phyloP scores from a whole-genome alignment of 2,888 invertebrate genomes.

The Mycalesis mineus region DNA sequence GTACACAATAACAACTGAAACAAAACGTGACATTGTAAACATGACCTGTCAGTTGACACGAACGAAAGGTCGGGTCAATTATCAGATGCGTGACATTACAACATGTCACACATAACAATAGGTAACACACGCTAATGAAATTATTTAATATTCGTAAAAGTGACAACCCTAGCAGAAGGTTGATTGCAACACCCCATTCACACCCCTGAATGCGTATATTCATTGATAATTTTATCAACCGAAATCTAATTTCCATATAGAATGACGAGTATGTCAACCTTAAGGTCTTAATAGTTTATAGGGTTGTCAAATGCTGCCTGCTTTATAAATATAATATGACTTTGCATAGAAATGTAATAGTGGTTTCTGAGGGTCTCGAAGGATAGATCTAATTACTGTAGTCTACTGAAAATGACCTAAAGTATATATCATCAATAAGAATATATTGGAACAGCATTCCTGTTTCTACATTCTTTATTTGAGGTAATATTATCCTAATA shows the following conservation, averaged over 20 bases:
- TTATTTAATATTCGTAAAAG: conserved; percentile 50
- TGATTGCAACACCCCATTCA: conserved; percentile 63
- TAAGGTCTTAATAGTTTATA: background rate
- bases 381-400: too few species aligned
- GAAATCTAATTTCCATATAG: conserved; percentile 56
- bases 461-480: too few species aligned
- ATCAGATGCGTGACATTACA: conserved; percentile 53
- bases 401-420: too few species aligned
- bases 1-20: too few species aligned
- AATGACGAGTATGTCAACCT: conserved; percentile 31
- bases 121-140: conserved; percentile 61
- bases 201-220: conserved; percentile 41
- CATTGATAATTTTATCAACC: conserved; percentile 45
- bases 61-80: conserved; percentile 54
- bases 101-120: conserved; percentile 55
- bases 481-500: too few species aligned
- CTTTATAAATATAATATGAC: too few species aligned
- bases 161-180: conserved; percentile 62
- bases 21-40: conserved; percentile 46
- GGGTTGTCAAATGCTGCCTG: conserved; percentile 5
- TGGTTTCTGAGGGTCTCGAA: too few species aligned
- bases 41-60: conserved; percentile 24
- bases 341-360: too few species aligned
- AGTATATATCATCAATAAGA: too few species aligned
- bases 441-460: too few species aligned